A percentile compares a stretch with the other conserved stretches of the same genome.
Evolutionary conservation across 2,888 invertebrate species (phyloP).

Genomic region (Drosophila borborema): DNA sequence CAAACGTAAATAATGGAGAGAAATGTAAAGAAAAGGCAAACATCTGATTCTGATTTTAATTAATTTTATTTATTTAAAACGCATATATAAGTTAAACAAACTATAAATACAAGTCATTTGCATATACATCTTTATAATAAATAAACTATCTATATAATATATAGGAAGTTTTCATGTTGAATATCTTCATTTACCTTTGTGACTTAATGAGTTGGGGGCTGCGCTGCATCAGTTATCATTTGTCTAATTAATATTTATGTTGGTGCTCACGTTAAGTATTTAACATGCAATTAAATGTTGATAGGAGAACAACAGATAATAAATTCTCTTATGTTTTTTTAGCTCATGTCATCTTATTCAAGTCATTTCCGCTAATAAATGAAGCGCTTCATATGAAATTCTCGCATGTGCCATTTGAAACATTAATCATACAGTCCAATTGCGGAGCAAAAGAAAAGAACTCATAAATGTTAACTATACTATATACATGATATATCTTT

Average conservation of each 20-base stretch:
- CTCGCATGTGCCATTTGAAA: slow-evolving; percentile 3
- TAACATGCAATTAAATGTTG: slow-evolving; percentile 14
- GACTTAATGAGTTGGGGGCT: neutral
- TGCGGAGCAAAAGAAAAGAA: neutral
- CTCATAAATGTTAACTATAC: neutral
- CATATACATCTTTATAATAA: neutral
- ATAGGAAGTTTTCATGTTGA: neutral
- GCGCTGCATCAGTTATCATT: neutral
- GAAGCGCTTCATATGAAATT: slow-evolving; percentile 5
- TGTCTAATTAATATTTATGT: slow-evolving; percentile 9
- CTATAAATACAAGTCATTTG: neutral
- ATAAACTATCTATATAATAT: neutral
- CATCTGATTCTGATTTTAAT: neutral
- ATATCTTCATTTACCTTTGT: neutral
- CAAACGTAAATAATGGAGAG: neutral
- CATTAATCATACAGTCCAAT: slow-evolving; percentile 46
- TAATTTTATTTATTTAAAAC: too few relatives aligned
- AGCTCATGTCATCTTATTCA: neutral
- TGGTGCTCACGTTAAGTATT: neutral
- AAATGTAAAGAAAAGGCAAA: neutral
- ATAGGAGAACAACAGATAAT: neutral
- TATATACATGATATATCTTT: neutral
- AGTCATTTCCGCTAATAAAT: slow-evolving; percentile 43
- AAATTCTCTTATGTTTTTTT: neutral
- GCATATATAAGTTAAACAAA: too few relatives aligned